Evolutionary conservation across 2,113 vertebrate genomes (phyloP), one percentile per base, ranked within the genome.

Genomic region (Onychostoma macrolepis): DNA sequence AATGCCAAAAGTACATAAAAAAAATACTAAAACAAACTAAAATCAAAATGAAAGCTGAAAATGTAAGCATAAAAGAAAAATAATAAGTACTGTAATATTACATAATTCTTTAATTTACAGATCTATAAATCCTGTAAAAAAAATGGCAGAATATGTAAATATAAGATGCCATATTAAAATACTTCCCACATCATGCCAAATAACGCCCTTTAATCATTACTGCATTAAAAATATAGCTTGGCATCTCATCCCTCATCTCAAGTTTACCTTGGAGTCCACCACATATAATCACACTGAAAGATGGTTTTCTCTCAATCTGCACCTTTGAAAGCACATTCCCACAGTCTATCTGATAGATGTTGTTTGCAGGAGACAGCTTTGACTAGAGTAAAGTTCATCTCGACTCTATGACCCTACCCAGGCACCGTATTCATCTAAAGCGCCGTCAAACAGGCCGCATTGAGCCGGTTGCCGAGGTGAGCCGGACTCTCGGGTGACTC

Each of bases 371-470:
- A 78, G 45, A 78, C 6, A 15, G n/a, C 36, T 81, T 82, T 65
- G 80, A 82, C 61, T 77, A 45, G 38, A 67, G 80, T 82, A 30
- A 67, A 82, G 80, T 67, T 82, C 80, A 82, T 48, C 26, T 67
- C 1, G 58, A 82, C 80, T 43, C 58, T 30, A 12, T 82, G 41
- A 82, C 80, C 80, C 80, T 82, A 10, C n/a, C 13, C 38, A 48
- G 61, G 41, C 80, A 82, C 38, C 41, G 26, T 82, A 48, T 82
- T 48, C 80, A 67, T 48, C 38, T 28, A 8, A 79, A 79, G 77
- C 4, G 19, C 28, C 8, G 26, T 79, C 76, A 78, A 4, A 82
- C 58, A 17, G 61, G 30, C 17, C 76, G 33, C 53, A 79, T 56
- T 79, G 28, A 58, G 77, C 33, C 13, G 8, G 78, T 67, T 63